Conservation (phyloP, 2,113 vertebrate genomes). For the Misgurnus mizolepis region DNA sequence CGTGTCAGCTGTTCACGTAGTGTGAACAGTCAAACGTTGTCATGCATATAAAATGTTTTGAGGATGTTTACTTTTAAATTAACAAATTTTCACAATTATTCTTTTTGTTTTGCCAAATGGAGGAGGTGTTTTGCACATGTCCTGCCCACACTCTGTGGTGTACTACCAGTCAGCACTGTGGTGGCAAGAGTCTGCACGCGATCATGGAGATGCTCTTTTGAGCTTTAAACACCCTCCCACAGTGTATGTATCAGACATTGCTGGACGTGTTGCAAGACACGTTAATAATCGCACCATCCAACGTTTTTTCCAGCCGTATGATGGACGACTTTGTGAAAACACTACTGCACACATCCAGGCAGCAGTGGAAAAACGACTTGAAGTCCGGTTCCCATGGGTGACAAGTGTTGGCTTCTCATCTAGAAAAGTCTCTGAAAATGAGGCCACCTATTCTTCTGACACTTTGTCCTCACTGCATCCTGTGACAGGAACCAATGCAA, state of each 20-base stretch:
- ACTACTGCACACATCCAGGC: not conserved
- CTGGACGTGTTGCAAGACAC: conserved; percentile 3
- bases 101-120: too few species aligned
- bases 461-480: not conserved
- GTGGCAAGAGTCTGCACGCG: not conserved
- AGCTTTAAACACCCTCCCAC: conserved; percentile 2
- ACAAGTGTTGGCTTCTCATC: not conserved
- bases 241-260: conserved; percentile 1
- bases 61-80: not conserved
- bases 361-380: not conserved
- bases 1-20: too few species aligned
- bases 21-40: not conserved
- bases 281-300: conserved; percentile 1
- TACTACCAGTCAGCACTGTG: conserved; percentile 10
- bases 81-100: too few species aligned
- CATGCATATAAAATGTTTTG: not conserved
- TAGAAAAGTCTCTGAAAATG: not conserved
- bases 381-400: not conserved
- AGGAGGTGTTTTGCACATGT: not conserved
- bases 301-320: not conserved
- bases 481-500: not conserved
- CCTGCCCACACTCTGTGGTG: conserved; percentile 5
- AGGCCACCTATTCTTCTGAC: not conserved
- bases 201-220: not conserved
- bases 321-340: not conserved